A percentile compares a stretch with the other conserved stretches of the same genome.
These are phyloP conservation scores for Drosophila parvula DNA, from an alignment of 1,140 invertebrate genomes.

Conservation along the genomic window DNA sequence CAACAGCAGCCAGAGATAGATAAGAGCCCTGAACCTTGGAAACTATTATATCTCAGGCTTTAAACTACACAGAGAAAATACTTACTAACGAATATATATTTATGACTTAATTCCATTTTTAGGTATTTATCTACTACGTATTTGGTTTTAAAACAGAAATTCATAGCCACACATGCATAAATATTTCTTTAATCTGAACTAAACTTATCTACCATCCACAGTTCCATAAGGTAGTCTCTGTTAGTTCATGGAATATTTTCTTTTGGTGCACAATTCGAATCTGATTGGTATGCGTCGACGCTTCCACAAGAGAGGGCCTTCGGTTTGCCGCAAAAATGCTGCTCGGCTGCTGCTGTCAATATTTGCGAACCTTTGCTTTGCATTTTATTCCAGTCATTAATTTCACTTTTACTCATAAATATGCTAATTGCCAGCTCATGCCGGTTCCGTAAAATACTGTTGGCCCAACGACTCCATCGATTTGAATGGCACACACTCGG, in stretches of 20 bases:
- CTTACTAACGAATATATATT: neutral
- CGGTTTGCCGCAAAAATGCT: conserved; percentile 32
- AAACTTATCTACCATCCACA: no score
- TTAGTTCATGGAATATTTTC: neutral
- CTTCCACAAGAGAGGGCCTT: conserved; percentile 11
- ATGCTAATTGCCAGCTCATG: conserved; percentile 73
- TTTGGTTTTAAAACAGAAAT: neutral
- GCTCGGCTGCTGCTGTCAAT: conserved; percentile 58
- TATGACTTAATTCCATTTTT: neutral
- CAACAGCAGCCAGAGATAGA: conserved; percentile 28
- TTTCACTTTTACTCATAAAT: conserved; percentile 82
- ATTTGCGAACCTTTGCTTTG: conserved; percentile 67
- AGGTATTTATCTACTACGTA: neutral
- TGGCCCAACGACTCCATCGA: conserved; percentile 6
- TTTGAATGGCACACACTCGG: conserved; percentile 19
- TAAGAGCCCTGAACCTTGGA: conserved; percentile 21
- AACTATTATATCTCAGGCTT: conserved; percentile 39
- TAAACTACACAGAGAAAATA: conserved; percentile 1
- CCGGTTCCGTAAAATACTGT: conserved; percentile 9
- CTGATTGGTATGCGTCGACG: conserved; percentile 50
- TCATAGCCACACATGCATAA: no score
- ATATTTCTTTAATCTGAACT: neutral
- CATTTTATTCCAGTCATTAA: conserved; percentile 69
- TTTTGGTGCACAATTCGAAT: conserved; percentile 5
- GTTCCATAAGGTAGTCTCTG: neutral